phyloP scores from a whole-genome alignment of 2,797 vertebrate genomes.

The Hypotaenidia philippensis region DNA sequence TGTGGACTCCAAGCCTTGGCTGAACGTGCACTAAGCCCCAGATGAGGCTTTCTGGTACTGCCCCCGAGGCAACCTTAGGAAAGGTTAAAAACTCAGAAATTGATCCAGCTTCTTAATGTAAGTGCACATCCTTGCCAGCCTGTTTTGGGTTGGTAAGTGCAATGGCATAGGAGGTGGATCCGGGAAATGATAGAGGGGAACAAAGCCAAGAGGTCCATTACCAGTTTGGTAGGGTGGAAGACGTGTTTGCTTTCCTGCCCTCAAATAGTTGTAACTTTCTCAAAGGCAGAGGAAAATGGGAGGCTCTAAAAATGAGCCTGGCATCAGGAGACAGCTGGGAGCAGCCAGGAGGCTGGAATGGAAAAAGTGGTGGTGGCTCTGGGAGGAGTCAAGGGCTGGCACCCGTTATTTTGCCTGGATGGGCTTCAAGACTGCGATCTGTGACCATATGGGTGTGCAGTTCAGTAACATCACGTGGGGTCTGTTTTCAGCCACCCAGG shows the following conservation, averaged over 20 bases:
- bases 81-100: not conserved
- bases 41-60: not conserved
- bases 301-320: not conserved
- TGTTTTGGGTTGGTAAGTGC: not conserved
- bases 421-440: not conserved
- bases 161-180: not conserved
- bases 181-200: not conserved
- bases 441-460: not conserved
- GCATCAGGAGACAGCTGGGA: not conserved
- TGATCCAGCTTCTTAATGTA: not conserved
- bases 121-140: not conserved
- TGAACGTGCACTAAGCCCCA: not conserved
- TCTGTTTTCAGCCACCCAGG: not conserved
- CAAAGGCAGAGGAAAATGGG: not conserved
- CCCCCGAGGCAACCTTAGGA: not conserved
- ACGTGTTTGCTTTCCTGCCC: not conserved
- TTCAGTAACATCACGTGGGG: accelerated
- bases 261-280: not conserved
- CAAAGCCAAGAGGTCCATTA: constrained; percentile 53
- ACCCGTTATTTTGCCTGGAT: not conserved
- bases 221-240: not conserved
- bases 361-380: not conserved
- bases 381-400: not conserved
- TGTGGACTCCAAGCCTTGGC: not conserved
- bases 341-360: not conserved